Conservation (phyloP, 1,140 invertebrate genomes). For the Drosophila lini region DNA sequence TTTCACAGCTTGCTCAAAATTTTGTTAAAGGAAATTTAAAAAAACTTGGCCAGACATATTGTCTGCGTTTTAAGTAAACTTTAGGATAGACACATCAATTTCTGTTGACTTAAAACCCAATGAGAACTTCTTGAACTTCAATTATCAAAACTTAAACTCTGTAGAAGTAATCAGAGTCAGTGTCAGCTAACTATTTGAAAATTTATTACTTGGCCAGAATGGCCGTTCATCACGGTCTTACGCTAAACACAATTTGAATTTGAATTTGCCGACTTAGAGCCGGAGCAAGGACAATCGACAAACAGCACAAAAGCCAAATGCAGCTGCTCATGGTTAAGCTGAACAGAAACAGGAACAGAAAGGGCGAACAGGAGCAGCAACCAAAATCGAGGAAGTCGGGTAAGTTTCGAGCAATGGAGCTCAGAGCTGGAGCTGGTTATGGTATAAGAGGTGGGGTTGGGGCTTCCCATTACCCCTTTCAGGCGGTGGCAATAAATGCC, state of each 20-base stretch:
- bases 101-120: too few species aligned
- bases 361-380: not conserved
- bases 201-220: conserved; percentile 35
- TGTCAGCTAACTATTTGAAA: conserved; percentile 33
- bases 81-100: too few species aligned
- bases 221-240: conserved; percentile 37
- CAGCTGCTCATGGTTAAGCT: conserved; percentile 49
- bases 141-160: not conserved
- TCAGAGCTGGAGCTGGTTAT: not conserved
- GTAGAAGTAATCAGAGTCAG: conserved; percentile 23
- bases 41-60: too few species aligned
- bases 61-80: too few species aligned
- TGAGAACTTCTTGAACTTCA: not conserved
- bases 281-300: conserved; percentile 32
- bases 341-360: conserved; percentile 34
- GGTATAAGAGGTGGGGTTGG: not conserved
- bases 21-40: too few species aligned
- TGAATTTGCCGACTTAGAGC: conserved; percentile 63
- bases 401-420: not conserved
- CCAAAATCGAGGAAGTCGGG: conserved; percentile 12
- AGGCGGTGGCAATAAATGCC: conserved; percentile 51
- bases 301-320: conserved; percentile 44
- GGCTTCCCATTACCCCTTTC: conserved; percentile 9
- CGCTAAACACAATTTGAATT: conserved; percentile 45
- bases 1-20: too few species aligned